phyloP scores from a whole-genome alignment of 1,140 invertebrate genomes.

The Antheraea mylitta region DNA sequence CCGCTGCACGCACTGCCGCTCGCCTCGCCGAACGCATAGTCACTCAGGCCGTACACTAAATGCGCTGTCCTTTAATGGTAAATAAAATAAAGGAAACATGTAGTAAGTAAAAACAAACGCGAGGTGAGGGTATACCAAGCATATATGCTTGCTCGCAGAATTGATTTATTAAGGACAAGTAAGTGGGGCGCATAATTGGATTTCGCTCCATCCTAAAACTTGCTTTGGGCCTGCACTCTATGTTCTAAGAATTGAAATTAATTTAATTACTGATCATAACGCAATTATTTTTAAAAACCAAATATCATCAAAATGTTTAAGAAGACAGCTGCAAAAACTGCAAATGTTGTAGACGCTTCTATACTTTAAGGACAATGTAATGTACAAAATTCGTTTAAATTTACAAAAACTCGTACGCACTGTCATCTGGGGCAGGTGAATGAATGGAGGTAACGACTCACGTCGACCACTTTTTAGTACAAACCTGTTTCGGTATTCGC shows the following conservation, averaged over 20 bases:
- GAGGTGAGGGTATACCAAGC: too few relatives aligned
- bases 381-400: slow-evolving; percentile 21
- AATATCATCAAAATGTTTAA: neutral
- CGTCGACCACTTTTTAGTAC: slow-evolving; percentile 30
- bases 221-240: too few relatives aligned
- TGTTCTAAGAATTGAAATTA: neutral
- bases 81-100: too few relatives aligned
- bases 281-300: neutral
- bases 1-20: too few relatives aligned
- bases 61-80: too few relatives aligned
- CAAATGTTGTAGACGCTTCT: slow-evolving; percentile 15
- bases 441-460: slow-evolving; percentile 39
- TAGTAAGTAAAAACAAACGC: too few relatives aligned
- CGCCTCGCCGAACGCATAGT: too few relatives aligned
- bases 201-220: too few relatives aligned
- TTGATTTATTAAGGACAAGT: too few relatives aligned
- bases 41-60: too few relatives aligned
- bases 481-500: slow-evolving; percentile 40
- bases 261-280: neutral
- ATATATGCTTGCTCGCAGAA: too few relatives aligned
- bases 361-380: slow-evolving; percentile 28
- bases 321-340: neutral
- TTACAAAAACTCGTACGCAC: slow-evolving; percentile 30
- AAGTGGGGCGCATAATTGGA: too few relatives aligned
- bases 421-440: slow-evolving; percentile 31